Evolutionary conservation across 2,797 vertebrate genomes (phyloP).

Genomic region (Neosalanx taihuensis): DNA sequence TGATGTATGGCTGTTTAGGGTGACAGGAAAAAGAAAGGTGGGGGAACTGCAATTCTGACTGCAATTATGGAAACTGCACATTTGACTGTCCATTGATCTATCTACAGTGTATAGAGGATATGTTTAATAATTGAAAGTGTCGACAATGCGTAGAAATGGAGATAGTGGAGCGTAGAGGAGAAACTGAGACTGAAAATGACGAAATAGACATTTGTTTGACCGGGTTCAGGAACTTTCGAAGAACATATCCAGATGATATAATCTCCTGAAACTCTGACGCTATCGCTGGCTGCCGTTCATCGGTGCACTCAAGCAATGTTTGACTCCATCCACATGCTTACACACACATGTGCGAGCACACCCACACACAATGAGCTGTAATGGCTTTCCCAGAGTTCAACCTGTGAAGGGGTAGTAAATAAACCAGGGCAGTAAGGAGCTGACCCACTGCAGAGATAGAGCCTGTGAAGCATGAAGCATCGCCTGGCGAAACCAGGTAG

Average conservation of each 20-base stretch:
- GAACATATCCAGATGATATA: neutral
- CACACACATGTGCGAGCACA: slow-evolving; percentile 1
- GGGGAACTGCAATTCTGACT: neutral
- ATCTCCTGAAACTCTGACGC: neutral
- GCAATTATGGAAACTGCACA: neutral
- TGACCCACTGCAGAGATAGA: neutral
- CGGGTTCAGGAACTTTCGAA: neutral
- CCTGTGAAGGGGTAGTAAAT: slow-evolving; percentile 5
- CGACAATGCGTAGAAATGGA: neutral
- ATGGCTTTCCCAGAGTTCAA: slow-evolving; percentile 3
- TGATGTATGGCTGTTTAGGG: neutral
- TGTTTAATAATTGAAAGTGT: neutral
- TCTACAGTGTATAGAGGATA: neutral
- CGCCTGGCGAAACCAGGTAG: no score
- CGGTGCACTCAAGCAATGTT: neutral
- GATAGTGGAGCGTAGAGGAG: neutral
- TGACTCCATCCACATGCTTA: neutral
- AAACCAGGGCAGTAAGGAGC: slow-evolving; percentile 1
- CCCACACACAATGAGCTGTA: slow-evolving; percentile 5
- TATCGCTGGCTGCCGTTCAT: no score
- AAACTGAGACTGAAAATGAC: neutral
- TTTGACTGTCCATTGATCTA: neutral
- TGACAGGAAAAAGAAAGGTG: neutral
- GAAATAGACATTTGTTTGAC: neutral
- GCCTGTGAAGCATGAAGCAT: neutral